These are phyloP conservation scores for Dyspetes luteomarginatus DNA, from an alignment of 2,888 invertebrate genomes.

Conservation along the genomic window DNA sequence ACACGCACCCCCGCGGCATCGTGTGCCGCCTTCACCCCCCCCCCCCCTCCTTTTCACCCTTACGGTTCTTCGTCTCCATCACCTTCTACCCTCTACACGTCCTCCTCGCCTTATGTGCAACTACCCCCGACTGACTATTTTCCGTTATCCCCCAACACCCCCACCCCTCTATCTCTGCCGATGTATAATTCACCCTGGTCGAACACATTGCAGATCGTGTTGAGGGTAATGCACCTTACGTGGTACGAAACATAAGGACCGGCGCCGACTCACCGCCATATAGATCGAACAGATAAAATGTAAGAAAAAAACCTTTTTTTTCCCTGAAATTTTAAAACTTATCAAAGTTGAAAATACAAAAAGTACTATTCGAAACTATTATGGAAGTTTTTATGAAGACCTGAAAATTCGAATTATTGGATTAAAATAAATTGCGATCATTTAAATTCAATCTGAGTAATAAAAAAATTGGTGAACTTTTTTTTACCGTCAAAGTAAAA, in stretches of 20 bases:
- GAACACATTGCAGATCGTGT: constrained; percentile 46
- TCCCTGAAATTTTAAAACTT: too few relatives aligned
- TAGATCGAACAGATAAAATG: not conserved
- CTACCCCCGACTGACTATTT: constrained; percentile 50
- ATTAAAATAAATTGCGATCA: too few relatives aligned
- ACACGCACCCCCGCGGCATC: constrained; percentile 65
- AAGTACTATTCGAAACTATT: too few relatives aligned
- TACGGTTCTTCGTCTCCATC: not conserved
- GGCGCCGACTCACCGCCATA: not conserved
- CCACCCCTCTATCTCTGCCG: constrained; percentile 41
- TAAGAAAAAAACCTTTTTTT: too few relatives aligned
- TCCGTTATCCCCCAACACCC: constrained; percentile 58
- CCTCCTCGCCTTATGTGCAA: constrained; percentile 41
- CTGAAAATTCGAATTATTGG: too few relatives aligned
- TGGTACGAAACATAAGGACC: not conserved
- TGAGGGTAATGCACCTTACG: constrained; percentile 62
- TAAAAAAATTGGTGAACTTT: too few relatives aligned
- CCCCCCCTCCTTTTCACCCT: constrained; percentile 3
- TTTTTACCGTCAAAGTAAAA: too few relatives aligned
- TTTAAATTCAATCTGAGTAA: too few relatives aligned
- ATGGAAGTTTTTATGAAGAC: too few relatives aligned
- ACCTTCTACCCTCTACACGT: not conserved
- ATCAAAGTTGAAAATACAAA: too few relatives aligned
- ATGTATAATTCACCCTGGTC: constrained; percentile 74
- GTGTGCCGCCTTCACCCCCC: constrained; percentile 55